Base-by-base conservation (phyloP, 1,140 invertebrate species). In the Elysia chlorotica region DNA sequence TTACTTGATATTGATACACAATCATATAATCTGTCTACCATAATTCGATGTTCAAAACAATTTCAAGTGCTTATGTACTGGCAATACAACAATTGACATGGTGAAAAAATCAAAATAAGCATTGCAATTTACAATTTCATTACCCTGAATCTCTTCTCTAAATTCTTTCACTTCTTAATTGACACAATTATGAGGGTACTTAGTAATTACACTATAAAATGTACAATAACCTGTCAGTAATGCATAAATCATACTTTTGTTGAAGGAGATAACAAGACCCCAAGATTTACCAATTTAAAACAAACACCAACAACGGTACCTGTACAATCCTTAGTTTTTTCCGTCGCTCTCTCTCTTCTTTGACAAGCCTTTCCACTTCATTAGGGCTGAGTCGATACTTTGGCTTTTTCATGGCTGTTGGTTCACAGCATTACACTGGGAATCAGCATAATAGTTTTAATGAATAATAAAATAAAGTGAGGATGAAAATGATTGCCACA, bases 251-350 rank as follows among this genome's bases (percentile, higher is more conserved):
- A 48, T n/a, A 48, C 14, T 14, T 48, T 48, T 48, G 14, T 14
- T n/a, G n/a, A 48, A 14, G n/a, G 14, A 48, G 41, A 14, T 14
- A 14, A 48, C 41, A 48, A 14, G n/a, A n/a, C 14, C 28, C 10
- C 56, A 59, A 14, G 10, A n/a, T 6, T 10, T 25, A 10, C 28
- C 14, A 28, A 72, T 5, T 25, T 37, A 28, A 17, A 28, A 2
- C 56, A n/a, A n/a, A n/a, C n/a, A n/a, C n/a, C n/a, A n/a, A n/a
- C n/a, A n/a, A n/a, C n/a, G 6, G 31, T 70, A 85, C 83, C 79
- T 87, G 85, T n/a, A 85, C 65, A 6, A 87, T 74, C 21, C 85
- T 75, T 31, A 82, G 74, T 71, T 81, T 86, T 48, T 83, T 75
- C 6, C 83, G 53, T 48, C 76, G 78, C 56, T 85, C 81, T 17